phyloP scores from a whole-genome alignment of 2,888 invertebrate species.

The Atethmia centrago region DNA sequence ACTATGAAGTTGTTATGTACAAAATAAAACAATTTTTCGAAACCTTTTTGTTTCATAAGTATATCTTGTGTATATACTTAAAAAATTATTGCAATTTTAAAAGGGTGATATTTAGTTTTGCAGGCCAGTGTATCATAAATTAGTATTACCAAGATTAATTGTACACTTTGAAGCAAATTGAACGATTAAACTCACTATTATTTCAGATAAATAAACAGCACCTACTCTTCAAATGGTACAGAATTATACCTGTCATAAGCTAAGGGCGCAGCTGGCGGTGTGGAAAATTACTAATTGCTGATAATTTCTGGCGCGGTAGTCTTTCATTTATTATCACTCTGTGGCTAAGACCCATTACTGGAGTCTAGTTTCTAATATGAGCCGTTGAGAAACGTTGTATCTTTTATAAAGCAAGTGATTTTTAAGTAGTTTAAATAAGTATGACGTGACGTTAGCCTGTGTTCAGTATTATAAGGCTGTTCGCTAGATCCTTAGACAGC shows the following conservation, averaged over 20 bases:
- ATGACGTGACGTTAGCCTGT: neutral
- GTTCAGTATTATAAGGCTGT: no score
- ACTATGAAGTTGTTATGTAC: no score
- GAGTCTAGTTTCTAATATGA: slow-evolving; percentile 11
- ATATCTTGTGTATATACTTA: no score
- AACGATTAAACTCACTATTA: neutral
- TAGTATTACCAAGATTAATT: neutral
- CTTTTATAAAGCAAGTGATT: slow-evolving; percentile 2
- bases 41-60: no score
- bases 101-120: no score
- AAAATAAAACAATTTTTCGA: no score
- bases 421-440: neutral
- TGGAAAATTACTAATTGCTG: neutral
- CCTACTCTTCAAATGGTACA: neutral
- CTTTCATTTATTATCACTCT: slow-evolving; percentile 25
- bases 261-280: no score
- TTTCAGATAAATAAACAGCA: neutral
- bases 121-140: no score
- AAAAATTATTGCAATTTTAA: no score
- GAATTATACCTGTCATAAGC: neutral
- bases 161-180: neutral
- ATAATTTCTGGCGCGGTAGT: neutral
- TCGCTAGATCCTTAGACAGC: neutral
- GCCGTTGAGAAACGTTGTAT: slow-evolving; percentile 9
- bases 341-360: slow-evolving; percentile 9